Evolutionary conservation across 35 echinoderm and acorn worm genomes (phyloP), one percentile per base, ranked within the genome.

Genomic region (Diadema setosum): DNA sequence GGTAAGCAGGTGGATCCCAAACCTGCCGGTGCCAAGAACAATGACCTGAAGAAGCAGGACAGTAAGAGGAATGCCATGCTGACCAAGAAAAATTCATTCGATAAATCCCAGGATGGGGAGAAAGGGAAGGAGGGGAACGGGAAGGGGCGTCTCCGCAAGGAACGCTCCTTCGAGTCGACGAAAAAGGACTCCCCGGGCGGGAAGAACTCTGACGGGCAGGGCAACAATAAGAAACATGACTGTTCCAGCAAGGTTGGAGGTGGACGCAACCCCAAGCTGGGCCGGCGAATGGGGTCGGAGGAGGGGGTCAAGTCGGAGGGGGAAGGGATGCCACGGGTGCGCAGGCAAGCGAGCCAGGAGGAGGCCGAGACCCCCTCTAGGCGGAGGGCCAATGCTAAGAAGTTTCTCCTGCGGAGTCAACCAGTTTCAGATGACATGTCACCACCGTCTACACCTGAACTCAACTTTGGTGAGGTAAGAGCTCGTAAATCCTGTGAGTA

Each of bases 351-450:
- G 5, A 92, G 89, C 49, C 94, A 96, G 43, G 94, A 96, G 80
- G 94, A 96, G 43, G 85, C 85, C 18, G 75, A 83, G 26, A 56
- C 61, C n/a, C 31, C 87, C 20, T 27, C 57, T 21, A 82, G 83
- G 40, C 86, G 94, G 84, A 83, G 85, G 39, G 61, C 86, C 75
- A 92, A 81, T 37, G 85, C 64, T 24, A 83, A 90, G 65, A 91
- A 92, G 89, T 64, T 93, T 48, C 86, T 96, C 46, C 65, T 49
- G 5, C 76, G 94, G 20, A 84, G 90, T 25, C 94, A 91, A 37
- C 89, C 89, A 5, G 90, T 96, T 12, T 91, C 85, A 15, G 94
- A 96, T 92, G 94, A 96, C 70, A 88, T 85, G 24, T 96, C 94
- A 4, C 94, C 94, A 15, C 94, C 94, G 23, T 64, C 90, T 21